Evolutionary conservation across 2,113 vertebrate genomes (phyloP).

Genomic region (Varanus salvator): DNA sequence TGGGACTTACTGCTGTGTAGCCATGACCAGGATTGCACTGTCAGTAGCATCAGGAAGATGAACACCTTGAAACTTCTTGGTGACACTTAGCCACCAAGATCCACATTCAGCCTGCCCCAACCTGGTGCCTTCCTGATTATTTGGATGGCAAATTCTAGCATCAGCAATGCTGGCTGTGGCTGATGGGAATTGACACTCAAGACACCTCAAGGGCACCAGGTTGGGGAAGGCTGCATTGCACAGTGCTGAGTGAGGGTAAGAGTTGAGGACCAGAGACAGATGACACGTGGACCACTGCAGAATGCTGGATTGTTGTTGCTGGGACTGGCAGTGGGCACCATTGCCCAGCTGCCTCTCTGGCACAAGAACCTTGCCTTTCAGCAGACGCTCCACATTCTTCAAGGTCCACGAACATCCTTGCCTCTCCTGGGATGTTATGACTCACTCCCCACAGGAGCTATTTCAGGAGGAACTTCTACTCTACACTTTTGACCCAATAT

Average conservation of each 20-base stretch:
- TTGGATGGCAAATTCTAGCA: no score
- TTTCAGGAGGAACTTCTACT: neutral
- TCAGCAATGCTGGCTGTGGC: no score
- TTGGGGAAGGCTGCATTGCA: neutral
- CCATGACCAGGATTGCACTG: no score
- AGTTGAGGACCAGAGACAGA: neutral
- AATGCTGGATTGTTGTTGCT: neutral
- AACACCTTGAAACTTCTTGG: neutral
- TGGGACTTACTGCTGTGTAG: no score
- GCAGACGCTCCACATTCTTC: neutral
- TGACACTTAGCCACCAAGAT: neutral
- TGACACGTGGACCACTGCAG: neutral
- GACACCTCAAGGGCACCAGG: no score
- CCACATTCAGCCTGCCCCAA: neutral
- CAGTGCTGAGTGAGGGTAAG: neutral
- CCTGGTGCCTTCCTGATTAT: no score
- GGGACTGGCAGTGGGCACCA: no score
- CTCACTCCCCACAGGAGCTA: neutral
- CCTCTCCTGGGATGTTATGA: neutral
- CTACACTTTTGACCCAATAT: neutral
- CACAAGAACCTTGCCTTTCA: neutral
- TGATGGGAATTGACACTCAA: no score
- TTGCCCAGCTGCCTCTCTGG: neutral
- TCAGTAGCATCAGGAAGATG: neutral
- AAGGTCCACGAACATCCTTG: neutral